phyloP scores from a whole-genome alignment of 2,113 vertebrate genomes.

The Tachuris rubrigastra region DNA sequence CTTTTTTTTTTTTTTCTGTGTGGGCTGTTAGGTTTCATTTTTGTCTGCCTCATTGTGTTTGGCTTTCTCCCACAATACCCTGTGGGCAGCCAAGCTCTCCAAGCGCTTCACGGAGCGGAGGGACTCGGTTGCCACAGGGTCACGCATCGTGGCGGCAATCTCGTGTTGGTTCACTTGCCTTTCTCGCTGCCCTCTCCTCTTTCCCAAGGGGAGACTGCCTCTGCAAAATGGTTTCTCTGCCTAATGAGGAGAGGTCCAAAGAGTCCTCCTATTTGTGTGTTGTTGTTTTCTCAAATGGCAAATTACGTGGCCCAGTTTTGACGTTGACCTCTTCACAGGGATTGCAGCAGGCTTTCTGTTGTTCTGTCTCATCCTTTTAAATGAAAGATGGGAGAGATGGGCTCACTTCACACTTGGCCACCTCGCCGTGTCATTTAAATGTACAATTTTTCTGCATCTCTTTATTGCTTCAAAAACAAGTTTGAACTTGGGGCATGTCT shows the following conservation, averaged over 20 bases:
- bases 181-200: neutral
- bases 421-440: constrained; percentile 61
- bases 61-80: constrained; percentile 20
- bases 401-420: constrained; percentile 57
- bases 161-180: constrained; percentile 46
- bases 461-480: constrained; percentile 64
- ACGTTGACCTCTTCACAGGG: constrained; percentile 26
- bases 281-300: constrained; percentile 52
- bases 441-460: constrained; percentile 52
- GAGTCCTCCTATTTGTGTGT: constrained; percentile 35
- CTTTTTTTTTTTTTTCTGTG: neutral
- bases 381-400: constrained; percentile 45
- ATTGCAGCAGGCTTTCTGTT: constrained; percentile 40
- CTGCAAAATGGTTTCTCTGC: constrained; percentile 17
- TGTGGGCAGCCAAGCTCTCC: neutral
- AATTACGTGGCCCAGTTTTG: constrained; percentile 35
- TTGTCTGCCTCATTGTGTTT: constrained; percentile 37
- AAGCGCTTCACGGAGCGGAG: neutral
- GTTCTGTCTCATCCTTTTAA: constrained; percentile 67
- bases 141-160: neutral
- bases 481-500: constrained; percentile 59
- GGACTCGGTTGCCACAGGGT: neutral
- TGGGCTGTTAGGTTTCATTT: constrained; percentile 19
- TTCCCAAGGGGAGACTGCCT: constrained; percentile 43
- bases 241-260: constrained; percentile 48